Conservation (phyloP, 2,797 vertebrate species). For the Sternarchorhynchus goeldii region DNA sequence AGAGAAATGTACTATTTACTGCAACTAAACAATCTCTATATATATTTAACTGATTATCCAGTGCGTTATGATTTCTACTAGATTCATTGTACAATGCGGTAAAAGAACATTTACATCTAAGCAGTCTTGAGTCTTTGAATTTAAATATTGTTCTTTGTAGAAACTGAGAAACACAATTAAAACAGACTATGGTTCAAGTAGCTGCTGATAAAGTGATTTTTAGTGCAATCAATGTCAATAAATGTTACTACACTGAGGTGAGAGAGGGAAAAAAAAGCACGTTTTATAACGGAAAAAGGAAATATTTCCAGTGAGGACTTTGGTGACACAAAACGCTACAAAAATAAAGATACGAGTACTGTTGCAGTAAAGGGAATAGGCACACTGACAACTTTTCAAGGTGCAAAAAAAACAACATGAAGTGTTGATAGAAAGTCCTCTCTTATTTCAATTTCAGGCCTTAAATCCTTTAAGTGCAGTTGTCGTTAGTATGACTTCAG, state of each 20-base stretch:
- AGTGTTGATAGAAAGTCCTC: conserved; percentile 12
- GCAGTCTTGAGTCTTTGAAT: conserved; percentile 3
- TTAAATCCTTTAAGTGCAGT: conserved; percentile 29
- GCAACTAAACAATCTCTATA: conserved; percentile 6
- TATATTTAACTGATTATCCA: conserved; percentile 40
- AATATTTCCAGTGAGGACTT: conserved; percentile 10
- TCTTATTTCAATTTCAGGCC: conserved; percentile 8
- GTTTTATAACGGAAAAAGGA: conserved; percentile 5
- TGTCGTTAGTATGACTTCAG: conserved; percentile 20
- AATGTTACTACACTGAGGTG: conserved; percentile 35
- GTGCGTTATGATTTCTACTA: conserved; percentile 21
- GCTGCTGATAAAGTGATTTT: conserved; percentile 78
- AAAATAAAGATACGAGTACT: conserved; percentile 8
- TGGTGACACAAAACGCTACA: conserved; percentile 2
- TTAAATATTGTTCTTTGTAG: conserved; percentile 40
- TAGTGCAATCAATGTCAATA: conserved; percentile 72
- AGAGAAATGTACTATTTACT: conserved; percentile 15
- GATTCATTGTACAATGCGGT: too few species aligned
- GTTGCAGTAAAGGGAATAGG: background rate
- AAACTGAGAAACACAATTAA: conserved; percentile 42
- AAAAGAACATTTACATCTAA: background rate
- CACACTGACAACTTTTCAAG: conserved; percentile 17
- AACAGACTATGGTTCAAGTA: conserved; percentile 73
- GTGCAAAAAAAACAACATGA: conserved; percentile 30
- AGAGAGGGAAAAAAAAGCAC: conserved; percentile 20